These are phyloP conservation scores for Hydriomena furcata DNA, from an alignment of 2,888 invertebrate species.

Conservation along the genomic window DNA sequence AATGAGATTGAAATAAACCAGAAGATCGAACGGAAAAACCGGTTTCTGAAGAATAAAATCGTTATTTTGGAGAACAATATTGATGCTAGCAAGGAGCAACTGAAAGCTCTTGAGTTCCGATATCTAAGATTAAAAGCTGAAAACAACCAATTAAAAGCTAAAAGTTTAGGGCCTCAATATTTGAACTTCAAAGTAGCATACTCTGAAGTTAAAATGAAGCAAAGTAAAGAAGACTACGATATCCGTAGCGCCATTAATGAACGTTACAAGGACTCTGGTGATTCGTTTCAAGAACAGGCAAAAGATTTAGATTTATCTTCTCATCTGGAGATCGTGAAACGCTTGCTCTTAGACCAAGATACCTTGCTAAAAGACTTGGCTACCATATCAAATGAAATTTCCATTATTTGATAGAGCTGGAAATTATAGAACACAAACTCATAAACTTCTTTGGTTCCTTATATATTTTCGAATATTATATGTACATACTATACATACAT, in stretches of 20 bases:
- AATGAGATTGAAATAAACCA: constrained; percentile 47
- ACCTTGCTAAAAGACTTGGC: constrained; percentile 51
- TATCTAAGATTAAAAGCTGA: constrained; percentile 41
- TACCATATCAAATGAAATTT: constrained; percentile 41
- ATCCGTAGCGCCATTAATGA: background rate
- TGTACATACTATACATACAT: too few relatives aligned
- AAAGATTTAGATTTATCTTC: constrained; percentile 43
- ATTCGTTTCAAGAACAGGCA: constrained; percentile 12
- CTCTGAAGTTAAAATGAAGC: constrained; percentile 22
- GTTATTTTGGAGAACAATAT: constrained; percentile 52
- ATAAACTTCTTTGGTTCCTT: too few relatives aligned
- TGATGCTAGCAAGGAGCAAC: constrained; percentile 42
- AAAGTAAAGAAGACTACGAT: background rate
- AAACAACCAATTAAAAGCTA: constrained; percentile 26
- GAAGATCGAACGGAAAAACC: constrained; percentile 54
- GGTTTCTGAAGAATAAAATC: constrained; percentile 55
- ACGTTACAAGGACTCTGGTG: constrained; percentile 6
- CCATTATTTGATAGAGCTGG: background rate
- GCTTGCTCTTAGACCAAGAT: constrained; percentile 57
- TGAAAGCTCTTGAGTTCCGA: constrained; percentile 42
- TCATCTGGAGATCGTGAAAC: constrained; percentile 54
- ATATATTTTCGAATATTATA: too few relatives aligned
- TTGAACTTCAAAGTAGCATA: constrained; percentile 10
- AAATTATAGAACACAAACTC: background rate
- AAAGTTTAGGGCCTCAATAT: background rate